Percentiles rank a stretch among this genome's conserved stretches.
phyloP scores from a whole-genome alignment of 1,140 invertebrate species.

The Rhyacophila brunnea region DNA sequence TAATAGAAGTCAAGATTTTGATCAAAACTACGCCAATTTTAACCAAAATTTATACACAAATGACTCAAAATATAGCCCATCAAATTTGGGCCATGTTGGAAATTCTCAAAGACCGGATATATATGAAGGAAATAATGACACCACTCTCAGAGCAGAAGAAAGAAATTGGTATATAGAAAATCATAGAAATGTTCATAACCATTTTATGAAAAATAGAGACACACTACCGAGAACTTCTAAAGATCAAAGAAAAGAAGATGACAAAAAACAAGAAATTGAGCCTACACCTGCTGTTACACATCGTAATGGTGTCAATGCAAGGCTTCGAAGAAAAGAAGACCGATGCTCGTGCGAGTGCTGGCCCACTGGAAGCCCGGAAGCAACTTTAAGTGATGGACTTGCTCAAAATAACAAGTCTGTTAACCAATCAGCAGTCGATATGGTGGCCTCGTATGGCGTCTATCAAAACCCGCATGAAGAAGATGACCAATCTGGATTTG shows the following conservation, averaged over 20 bases:
- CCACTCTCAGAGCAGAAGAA: slow-evolving; percentile 51
- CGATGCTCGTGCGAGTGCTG: slow-evolving; percentile 54
- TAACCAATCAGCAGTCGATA: slow-evolving; percentile 47
- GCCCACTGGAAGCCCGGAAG: slow-evolving; percentile 46
- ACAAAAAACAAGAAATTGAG: slow-evolving; percentile 52
- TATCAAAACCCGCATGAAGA: slow-evolving; percentile 53
- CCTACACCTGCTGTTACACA: slow-evolving; percentile 38
- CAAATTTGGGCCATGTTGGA: slow-evolving; percentile 7
- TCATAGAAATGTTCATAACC: slow-evolving; percentile 42
- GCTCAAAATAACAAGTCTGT: slow-evolving; percentile 47
- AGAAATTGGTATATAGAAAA: slow-evolving; percentile 55
- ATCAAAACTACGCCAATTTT: slow-evolving; percentile 24
- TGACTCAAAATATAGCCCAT: slow-evolving; percentile 19
- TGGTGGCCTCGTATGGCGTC: slow-evolving; percentile 53
- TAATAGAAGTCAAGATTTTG: slow-evolving; percentile 21
- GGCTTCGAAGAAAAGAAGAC: slow-evolving; percentile 51
- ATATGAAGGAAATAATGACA: slow-evolving; percentile 54
- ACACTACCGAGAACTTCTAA: slow-evolving; percentile 32
- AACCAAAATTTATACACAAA: slow-evolving; percentile 16
- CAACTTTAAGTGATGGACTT: slow-evolving; percentile 40
- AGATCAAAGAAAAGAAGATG: slow-evolving; percentile 40
- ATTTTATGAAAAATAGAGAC: slow-evolving; percentile 24
- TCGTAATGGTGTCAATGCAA: slow-evolving; percentile 41
- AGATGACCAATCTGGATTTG: slow-evolving; percentile 50
- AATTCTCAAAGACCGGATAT: slow-evolving; percentile 27